phyloP scores from a whole-genome alignment of 2,113 vertebrate genomes.

The Percopsis transmontana region DNA sequence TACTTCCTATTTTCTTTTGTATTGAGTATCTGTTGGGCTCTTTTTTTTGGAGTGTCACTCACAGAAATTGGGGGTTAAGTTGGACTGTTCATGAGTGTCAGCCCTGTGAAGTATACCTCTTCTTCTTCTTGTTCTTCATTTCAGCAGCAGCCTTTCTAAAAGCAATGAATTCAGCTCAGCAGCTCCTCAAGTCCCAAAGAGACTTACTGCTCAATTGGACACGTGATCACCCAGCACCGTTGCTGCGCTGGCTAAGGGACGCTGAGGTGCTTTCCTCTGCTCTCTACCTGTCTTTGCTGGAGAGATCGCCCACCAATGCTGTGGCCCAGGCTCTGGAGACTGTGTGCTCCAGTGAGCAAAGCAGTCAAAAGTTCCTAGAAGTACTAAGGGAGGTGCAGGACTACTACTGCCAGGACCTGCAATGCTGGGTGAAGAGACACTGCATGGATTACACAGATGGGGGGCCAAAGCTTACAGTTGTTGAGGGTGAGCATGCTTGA shows the following conservation, averaged over 20 bases:
- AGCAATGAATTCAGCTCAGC: slow-evolving; percentile 49
- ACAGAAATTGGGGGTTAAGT: too few species aligned
- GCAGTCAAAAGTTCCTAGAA: slow-evolving; percentile 58
- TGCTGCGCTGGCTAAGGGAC: slow-evolving; percentile 69
- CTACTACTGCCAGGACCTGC: slow-evolving; percentile 66
- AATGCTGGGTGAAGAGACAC: slow-evolving; percentile 65
- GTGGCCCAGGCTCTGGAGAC: slow-evolving; percentile 63
- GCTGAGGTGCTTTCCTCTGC: slow-evolving; percentile 43
- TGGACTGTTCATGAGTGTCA: too few species aligned
- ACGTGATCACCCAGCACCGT: slow-evolving; percentile 54
- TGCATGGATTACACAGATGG: background rate
- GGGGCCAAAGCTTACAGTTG: background rate
- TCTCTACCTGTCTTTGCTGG: slow-evolving; percentile 65
- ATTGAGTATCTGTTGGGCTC: background rate
- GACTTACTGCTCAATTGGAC: slow-evolving; percentile 64
- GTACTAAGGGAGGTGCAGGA: slow-evolving; percentile 69
- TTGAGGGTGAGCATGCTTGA: slow-evolving; percentile 33
- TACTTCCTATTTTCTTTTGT: background rate
- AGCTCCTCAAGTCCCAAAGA: slow-evolving; percentile 53
- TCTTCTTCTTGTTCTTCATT: background rate
- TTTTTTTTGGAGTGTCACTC: background rate
- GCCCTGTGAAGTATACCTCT: too few species aligned
- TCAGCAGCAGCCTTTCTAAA: background rate
- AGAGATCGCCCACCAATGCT: slow-evolving; percentile 59
- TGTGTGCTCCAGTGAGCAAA: slow-evolving; percentile 41